Percentiles rank a stretch among this genome's conserved stretches.
phyloP scores from a whole-genome alignment of 2,113 vertebrate genomes.

The Tauraco erythrolophus region DNA sequence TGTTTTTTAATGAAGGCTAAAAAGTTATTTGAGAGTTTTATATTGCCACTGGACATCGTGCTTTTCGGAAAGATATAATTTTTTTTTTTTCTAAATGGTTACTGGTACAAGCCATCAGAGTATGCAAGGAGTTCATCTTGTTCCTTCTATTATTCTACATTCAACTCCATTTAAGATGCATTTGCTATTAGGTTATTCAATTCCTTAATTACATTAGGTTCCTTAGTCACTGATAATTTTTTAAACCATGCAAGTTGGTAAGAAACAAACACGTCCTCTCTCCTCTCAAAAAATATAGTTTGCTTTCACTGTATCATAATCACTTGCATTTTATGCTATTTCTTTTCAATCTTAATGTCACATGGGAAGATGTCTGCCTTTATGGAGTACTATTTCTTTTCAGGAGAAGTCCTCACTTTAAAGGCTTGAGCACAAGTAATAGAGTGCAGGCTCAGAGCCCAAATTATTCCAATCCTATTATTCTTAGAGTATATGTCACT shows the following conservation, averaged over 20 bases:
- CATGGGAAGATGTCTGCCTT: background rate
- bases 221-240: background rate
- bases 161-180: background rate
- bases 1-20: background rate
- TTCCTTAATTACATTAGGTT: background rate
- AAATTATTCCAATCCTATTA: background rate
- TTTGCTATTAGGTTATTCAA: constrained; percentile 17
- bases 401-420: background rate
- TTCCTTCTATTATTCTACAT: background rate
- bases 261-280: background rate
- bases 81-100: background rate
- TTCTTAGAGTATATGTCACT: background rate
- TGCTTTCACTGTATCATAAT: background rate
- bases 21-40: background rate
- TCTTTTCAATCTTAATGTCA: background rate
- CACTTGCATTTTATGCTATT: background rate
- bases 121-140: background rate
- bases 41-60: background rate
- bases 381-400: background rate
- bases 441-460: background rate
- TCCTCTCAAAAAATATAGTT: background rate
- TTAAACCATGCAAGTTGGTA: background rate
- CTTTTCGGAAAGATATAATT: background rate
- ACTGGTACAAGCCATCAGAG: background rate
- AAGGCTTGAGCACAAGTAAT: background rate